phyloP scores from a whole-genome alignment of 1,140 invertebrate species.

The Pachypeltis micranthus region DNA sequence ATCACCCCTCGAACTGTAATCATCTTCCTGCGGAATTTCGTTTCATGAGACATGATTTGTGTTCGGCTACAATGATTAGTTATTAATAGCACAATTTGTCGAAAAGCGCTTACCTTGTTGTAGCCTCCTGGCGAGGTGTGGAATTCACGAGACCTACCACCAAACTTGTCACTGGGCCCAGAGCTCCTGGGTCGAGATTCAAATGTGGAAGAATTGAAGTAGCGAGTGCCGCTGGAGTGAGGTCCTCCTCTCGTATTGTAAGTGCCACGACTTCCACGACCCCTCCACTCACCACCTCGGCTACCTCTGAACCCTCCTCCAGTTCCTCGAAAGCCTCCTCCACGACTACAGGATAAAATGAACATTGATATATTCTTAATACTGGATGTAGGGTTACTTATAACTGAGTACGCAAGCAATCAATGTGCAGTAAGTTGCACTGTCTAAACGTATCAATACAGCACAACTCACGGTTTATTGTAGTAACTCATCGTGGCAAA shows the following conservation, averaged over 20 bases:
- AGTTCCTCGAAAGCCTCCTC: not conserved
- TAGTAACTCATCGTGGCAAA: too few species aligned
- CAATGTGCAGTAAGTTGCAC: too few species aligned
- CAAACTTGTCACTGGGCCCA: not conserved
- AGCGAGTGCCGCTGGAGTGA: constrained; percentile 6
- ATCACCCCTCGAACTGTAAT: constrained; percentile 10
- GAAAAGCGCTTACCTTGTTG: not conserved
- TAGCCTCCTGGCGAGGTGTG: not conserved
- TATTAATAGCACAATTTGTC: not conserved
- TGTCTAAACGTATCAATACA: too few species aligned
- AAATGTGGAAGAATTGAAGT: not conserved
- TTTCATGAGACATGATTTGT: not conserved
- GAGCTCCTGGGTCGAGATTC: constrained; percentile 1
- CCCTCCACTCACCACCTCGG: not conserved
- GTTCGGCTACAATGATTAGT: not conserved
- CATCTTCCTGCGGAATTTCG: not conserved
- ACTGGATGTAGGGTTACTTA: not conserved
- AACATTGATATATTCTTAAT: not conserved
- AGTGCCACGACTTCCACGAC: not conserved
- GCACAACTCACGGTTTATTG: too few species aligned
- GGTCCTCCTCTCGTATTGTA: not conserved
- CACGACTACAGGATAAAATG: constrained; percentile 1
- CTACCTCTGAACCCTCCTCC: constrained; percentile 10
- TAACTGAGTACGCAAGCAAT: too few species aligned
- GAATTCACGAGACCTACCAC: too few species aligned